Evolutionary conservation across 2,113 vertebrate genomes (phyloP).

Genomic region (Laticauda colubrina): DNA sequence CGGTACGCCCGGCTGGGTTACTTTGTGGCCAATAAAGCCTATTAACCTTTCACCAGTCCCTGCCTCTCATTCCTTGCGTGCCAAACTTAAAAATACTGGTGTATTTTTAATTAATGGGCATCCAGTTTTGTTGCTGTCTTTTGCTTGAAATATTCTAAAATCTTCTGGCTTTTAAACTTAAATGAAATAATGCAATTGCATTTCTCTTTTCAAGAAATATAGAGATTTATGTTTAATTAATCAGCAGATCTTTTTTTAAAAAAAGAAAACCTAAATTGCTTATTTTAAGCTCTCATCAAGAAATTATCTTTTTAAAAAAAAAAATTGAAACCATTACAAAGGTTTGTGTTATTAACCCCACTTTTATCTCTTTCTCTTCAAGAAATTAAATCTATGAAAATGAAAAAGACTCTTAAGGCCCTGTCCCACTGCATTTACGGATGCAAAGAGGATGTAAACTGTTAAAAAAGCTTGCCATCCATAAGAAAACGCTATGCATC

Average conservation of each 20-base stretch:
- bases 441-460: too few species aligned
- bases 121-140: background rate
- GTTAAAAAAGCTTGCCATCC: too few species aligned
- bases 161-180: background rate
- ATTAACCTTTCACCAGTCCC: too few species aligned
- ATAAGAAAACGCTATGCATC: too few species aligned
- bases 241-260: background rate
- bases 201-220: background rate
- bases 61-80: too few species aligned
- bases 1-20: too few species aligned
- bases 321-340: background rate
- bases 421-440: too few species aligned
- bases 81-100: background rate
- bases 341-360: background rate
- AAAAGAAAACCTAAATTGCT: background rate
- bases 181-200: background rate
- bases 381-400: background rate
- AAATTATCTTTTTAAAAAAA: background rate
- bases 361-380: background rate
- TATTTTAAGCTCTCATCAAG: background rate
- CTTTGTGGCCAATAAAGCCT: too few species aligned
- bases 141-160: background rate
- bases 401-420: background rate
- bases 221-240: background rate
- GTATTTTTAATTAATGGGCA: background rate